Percentiles rank a stretch among this genome's conserved stretches.
Conservation (phyloP, 2,113 vertebrate species). For the Notothenia rossii region DNA sequence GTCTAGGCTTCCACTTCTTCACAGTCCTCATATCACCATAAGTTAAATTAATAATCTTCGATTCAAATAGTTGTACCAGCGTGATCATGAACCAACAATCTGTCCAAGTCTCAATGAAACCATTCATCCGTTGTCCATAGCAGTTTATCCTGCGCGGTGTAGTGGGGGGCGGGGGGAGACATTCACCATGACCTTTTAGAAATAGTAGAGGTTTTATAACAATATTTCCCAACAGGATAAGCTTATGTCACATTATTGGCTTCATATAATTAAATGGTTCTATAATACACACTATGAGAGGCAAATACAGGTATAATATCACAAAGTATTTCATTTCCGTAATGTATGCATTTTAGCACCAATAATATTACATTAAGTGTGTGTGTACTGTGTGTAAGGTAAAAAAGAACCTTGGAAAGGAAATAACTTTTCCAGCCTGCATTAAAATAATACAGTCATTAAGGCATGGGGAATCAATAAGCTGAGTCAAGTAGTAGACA, state of each 20-base stretch:
- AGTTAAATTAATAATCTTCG: slow-evolving; percentile 16
- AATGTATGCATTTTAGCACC: too few relatives aligned
- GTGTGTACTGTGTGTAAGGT: too few relatives aligned
- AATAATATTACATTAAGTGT: too few relatives aligned
- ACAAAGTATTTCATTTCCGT: neutral
- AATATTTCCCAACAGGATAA: neutral
- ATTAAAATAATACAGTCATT: slow-evolving; percentile 80
- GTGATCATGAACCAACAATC: slow-evolving; percentile 6
- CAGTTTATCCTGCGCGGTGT: neutral
- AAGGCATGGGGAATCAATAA: slow-evolving; percentile 80
- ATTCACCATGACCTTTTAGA: neutral
- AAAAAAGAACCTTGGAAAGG: neutral
- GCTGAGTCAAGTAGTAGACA: slow-evolving; percentile 85
- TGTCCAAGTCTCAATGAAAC: slow-evolving; percentile 1
- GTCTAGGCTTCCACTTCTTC: slow-evolving; percentile 25
- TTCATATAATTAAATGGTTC: neutral
- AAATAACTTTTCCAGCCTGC: slow-evolving; percentile 14
- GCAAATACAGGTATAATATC: neutral
- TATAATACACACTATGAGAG: neutral
- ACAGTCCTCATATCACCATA: neutral
- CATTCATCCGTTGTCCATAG: neutral
- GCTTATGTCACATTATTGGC: too few relatives aligned
- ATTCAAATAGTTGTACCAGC: slow-evolving; percentile 1
- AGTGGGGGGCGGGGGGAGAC: neutral
- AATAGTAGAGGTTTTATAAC: neutral